phyloP scores from a whole-genome alignment of 2,888 invertebrate genomes.

The Caenorhabditis angaria region DNA sequence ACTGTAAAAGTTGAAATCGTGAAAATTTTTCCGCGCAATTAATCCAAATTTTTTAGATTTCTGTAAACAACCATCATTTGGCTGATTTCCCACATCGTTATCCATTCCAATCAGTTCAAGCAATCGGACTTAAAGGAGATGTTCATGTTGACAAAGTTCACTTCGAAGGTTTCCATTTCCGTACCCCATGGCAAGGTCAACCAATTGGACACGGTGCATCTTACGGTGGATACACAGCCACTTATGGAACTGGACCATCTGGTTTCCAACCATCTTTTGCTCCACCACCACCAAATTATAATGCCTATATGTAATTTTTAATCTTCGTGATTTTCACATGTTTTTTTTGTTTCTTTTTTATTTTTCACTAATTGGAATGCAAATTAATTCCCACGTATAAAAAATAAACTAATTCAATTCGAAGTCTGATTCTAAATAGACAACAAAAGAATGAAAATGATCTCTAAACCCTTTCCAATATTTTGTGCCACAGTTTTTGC shows the following conservation, averaged over 20 bases:
- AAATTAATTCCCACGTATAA: too few species aligned
- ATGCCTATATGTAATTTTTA: background rate
- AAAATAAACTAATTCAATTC: too few species aligned
- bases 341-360: too few species aligned
- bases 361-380: too few species aligned
- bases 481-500: too few species aligned
- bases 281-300: slow-evolving; percentile 14
- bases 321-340: too few species aligned
- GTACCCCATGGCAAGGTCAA: slow-evolving; percentile 10
- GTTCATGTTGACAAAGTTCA: slow-evolving; percentile 57
- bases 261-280: slow-evolving; percentile 18
- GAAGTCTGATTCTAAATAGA: too few species aligned
- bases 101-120: slow-evolving; percentile 58
- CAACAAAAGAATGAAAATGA: too few species aligned
- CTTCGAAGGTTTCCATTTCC: slow-evolving; percentile 62
- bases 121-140: slow-evolving; percentile 57
- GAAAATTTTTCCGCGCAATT: background rate
- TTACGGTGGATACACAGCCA: background rate
- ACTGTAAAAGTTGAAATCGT: background rate
- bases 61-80: slow-evolving; percentile 58
- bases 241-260: slow-evolving; percentile 33
- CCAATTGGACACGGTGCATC: background rate
- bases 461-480: too few species aligned
- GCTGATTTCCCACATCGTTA: slow-evolving; percentile 61
- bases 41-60: slow-evolving; percentile 44